A percentile compares a stretch with the other conserved stretches of the same genome.
Conservation (phyloP, 64 coral and sea anemone genomes). For the Platygyra sinensis region DNA sequence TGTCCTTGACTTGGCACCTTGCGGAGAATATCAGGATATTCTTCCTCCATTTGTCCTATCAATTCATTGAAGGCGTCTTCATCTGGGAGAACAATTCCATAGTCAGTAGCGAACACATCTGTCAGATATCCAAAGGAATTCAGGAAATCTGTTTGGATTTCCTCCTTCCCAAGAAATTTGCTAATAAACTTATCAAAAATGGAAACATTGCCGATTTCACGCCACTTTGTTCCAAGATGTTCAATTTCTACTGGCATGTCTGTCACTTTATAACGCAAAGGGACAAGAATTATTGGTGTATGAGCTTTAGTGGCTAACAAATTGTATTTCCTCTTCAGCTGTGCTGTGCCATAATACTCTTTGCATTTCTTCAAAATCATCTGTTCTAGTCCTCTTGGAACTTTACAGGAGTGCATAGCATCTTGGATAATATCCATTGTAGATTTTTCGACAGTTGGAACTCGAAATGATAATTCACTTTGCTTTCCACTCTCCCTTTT, state of each 20-base stretch:
- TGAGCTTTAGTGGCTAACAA: neutral
- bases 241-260: constrained; percentile 19
- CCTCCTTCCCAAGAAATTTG: constrained; percentile 36
- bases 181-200: constrained; percentile 25
- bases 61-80: neutral
- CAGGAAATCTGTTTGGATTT: constrained; percentile 47
- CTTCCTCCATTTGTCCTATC: neutral
- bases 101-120: neutral
- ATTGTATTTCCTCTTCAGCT: neutral
- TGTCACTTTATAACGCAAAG: constrained; percentile 1
- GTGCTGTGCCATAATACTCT: neutral
- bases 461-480: neutral
- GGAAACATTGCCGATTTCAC: constrained; percentile 17
- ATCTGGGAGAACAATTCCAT: constrained; percentile 46
- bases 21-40: neutral
- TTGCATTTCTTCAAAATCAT: neutral
- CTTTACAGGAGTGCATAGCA: neutral
- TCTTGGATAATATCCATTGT: neutral
- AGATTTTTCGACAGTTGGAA: neutral
- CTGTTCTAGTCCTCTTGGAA: neutral
- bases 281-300: constrained; percentile 21
- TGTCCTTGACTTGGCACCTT: neutral
- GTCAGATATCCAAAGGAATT: neutral
- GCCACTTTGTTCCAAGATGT: constrained; percentile 26
- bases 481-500: neutral